Evolutionary conservation across 2,797 vertebrate species (phyloP).

Genomic region (Synaphobranchus kaupii): DNA sequence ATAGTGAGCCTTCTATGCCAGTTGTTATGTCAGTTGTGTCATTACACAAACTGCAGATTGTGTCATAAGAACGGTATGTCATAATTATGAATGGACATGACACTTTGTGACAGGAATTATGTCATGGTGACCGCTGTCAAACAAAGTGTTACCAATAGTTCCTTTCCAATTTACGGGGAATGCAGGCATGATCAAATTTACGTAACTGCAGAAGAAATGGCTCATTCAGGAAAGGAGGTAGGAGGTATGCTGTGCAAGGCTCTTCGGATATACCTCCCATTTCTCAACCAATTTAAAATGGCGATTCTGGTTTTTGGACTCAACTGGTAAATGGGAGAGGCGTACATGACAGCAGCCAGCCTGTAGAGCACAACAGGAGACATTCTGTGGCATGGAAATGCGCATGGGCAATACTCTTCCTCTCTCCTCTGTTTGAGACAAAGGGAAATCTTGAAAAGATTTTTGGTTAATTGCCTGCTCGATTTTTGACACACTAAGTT

Average conservation of each 20-base stretch:
- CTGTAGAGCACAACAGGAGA: neutral
- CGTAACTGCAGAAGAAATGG: neutral
- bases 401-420: neutral
- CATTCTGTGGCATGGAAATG: neutral
- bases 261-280: neutral
- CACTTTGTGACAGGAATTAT: too few species aligned
- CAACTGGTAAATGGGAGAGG: neutral
- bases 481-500: neutral
- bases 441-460: neutral
- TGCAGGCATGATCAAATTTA: neutral
- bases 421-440: neutral
- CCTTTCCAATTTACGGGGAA: neutral
- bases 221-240: neutral
- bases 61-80: too few species aligned
- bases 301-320: neutral
- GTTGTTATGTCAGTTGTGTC: too few species aligned
- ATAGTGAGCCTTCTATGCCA: too few species aligned
- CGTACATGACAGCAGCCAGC: neutral
- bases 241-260: neutral
- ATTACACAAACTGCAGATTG: too few species aligned
- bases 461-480: neutral
- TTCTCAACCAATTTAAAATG: neutral
- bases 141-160: too few species aligned
- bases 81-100: too few species aligned
- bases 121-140: too few species aligned